Percentiles rank a stretch among this genome's conserved stretches.
These are phyloP conservation scores for Leptinotarsa texana DNA, from an alignment of 1,140 invertebrate genomes.

Conservation along the genomic window DNA sequence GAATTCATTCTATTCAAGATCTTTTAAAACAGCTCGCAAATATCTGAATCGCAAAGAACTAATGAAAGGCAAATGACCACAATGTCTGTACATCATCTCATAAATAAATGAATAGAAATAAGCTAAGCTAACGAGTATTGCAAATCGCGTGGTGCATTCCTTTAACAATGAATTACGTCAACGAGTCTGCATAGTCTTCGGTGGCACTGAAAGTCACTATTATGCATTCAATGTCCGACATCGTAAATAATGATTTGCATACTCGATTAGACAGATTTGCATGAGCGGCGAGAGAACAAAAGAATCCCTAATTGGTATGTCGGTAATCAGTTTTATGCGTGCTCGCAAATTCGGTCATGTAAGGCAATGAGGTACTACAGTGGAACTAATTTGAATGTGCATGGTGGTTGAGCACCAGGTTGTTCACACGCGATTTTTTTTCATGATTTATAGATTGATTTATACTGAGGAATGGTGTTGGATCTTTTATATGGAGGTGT, in stretches of 20 bases:
- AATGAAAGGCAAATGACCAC: too few relatives aligned
- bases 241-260: slow-evolving; percentile 6
- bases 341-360: not conserved
- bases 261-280: not conserved
- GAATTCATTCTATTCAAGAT: too few relatives aligned
- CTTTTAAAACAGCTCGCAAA: too few relatives aligned
- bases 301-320: slow-evolving; percentile 1
- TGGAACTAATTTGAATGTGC: not conserved
- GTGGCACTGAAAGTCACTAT: not conserved
- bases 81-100: too few relatives aligned
- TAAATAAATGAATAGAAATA: too few relatives aligned
- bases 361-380: not conserved
- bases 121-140: too few relatives aligned
- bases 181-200: not conserved
- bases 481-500: not conserved
- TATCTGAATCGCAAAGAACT: too few relatives aligned
- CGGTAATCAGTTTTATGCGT: not conserved
- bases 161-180: not conserved
- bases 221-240: not conserved
- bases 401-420: not conserved
- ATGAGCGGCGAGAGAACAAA: slow-evolving; percentile 7
- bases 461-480: not conserved
- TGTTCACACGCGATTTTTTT: not conserved
- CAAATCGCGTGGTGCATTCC: too few relatives aligned
- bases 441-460: not conserved